phyloP scores from a whole-genome alignment of 2,113 vertebrate species.

The Opisthocomus hoazin region DNA sequence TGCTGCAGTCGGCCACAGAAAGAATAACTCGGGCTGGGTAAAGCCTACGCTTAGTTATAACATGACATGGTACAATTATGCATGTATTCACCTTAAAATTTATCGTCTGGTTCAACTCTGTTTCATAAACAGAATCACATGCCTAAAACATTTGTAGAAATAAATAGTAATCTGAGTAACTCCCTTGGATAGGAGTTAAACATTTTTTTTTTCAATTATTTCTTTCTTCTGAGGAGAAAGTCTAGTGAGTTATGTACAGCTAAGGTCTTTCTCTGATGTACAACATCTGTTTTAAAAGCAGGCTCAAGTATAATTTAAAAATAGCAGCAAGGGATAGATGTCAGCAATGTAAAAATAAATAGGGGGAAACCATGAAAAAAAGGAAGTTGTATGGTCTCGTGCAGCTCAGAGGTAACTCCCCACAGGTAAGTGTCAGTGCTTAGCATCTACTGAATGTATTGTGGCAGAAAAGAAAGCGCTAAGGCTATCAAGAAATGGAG shows the following conservation, averaged over 20 bases:
- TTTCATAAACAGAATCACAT: background rate
- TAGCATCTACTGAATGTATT: background rate
- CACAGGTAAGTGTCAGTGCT: background rate
- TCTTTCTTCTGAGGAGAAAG: background rate
- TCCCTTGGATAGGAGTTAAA: background rate
- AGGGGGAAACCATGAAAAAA: background rate
- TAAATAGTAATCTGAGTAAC: background rate
- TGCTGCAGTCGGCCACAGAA: background rate
- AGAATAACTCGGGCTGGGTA: background rate
- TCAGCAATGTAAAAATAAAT: background rate
- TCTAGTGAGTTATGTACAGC: background rate
- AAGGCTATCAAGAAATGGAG: background rate
- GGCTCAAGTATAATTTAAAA: background rate
- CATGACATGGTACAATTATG: background rate
- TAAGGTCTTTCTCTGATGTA: background rate
- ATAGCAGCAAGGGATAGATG: background rate
- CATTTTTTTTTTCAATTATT: background rate
- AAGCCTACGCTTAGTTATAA: background rate
- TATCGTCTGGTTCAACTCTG: fast-evolving
- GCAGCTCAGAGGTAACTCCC: background rate
- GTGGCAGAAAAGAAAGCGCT: background rate
- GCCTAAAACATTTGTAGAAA: background rate
- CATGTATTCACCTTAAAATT: background rate
- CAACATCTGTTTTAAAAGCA: background rate
- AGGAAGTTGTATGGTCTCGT: fast-evolving